These are phyloP conservation scores for Ornithoptera alexandrae DNA, from an alignment of 2,888 invertebrate species.

Conservation along the genomic window DNA sequence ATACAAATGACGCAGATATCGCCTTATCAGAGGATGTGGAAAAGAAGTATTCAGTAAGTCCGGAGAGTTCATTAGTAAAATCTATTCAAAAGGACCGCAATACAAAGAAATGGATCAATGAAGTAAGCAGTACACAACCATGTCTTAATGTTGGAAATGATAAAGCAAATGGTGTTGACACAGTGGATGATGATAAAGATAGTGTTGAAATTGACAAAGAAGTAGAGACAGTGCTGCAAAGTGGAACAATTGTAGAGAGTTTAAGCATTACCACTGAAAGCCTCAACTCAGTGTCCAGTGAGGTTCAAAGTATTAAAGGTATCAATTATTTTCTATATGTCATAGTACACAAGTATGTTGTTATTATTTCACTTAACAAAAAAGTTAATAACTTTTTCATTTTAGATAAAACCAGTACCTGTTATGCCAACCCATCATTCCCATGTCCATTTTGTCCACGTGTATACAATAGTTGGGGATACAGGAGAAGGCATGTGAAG, in stretches of 20 bases:
- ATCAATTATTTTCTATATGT: conserved; percentile 17
- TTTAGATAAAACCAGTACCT: conserved; percentile 58
- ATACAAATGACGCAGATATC: conserved; percentile 67
- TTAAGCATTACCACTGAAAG: conserved; percentile 70
- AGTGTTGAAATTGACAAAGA: conserved; percentile 73
- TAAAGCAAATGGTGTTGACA: conserved; percentile 47
- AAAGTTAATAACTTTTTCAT: background rate
- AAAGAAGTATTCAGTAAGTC: conserved; percentile 54
- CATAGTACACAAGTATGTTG: background rate
- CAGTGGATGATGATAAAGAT: conserved; percentile 58
- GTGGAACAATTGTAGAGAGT: conserved; percentile 72
- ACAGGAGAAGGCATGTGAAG: conserved; percentile 82
- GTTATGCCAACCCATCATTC: conserved; percentile 76
- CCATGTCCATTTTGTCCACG: conserved; percentile 83
- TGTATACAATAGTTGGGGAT: conserved; percentile 83
- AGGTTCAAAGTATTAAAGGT: conserved; percentile 71
- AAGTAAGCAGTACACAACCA: conserved; percentile 73
- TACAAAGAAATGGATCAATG: conserved; percentile 65
- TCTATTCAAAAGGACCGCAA: conserved; percentile 45
- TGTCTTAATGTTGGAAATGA: conserved; percentile 56
- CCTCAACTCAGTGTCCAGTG: conserved; percentile 63
- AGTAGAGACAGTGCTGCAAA: conserved; percentile 72
- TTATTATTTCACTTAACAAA: background rate
- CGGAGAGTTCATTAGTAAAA: conserved; percentile 51
- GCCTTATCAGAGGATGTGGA: conserved; percentile 61